Conservation (phyloP, 1,140 invertebrate genomes). For the Agrilus planipennis region DNA sequence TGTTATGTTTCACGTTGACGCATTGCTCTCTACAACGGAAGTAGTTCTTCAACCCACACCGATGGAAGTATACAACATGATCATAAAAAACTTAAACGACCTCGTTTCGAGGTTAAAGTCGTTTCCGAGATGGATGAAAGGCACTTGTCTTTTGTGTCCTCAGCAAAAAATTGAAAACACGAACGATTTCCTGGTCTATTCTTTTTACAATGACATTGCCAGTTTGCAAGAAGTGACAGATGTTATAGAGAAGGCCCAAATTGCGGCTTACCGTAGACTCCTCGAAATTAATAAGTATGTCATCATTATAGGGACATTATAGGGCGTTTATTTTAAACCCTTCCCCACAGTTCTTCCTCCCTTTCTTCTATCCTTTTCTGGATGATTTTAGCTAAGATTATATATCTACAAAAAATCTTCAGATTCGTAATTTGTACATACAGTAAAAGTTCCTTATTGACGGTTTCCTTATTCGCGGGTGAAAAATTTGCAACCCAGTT, state of each 20-base stretch:
- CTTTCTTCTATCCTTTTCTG: too few relatives aligned
- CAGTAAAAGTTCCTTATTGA: too few relatives aligned
- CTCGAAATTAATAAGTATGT: slow-evolving; percentile 6
- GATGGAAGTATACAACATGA: slow-evolving; percentile 63
- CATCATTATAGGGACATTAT: too few relatives aligned
- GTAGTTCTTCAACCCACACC: slow-evolving; percentile 59
- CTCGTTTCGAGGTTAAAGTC: slow-evolving; percentile 53
- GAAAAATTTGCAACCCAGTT: too few relatives aligned
- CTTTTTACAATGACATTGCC: slow-evolving; percentile 69
- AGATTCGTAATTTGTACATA: too few relatives aligned
- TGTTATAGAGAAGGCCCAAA: slow-evolving; percentile 50
- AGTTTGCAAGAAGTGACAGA: slow-evolving; percentile 53
- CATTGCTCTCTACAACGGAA: slow-evolving; percentile 56
- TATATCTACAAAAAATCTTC: too few relatives aligned
- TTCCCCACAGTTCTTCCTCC: too few relatives aligned
- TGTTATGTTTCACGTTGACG: slow-evolving; percentile 67
- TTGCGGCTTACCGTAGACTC: slow-evolving; percentile 41
- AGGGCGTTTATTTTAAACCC: too few relatives aligned
- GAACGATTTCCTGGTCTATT: slow-evolving; percentile 47
- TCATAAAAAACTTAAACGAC: slow-evolving; percentile 51
- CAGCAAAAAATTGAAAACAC: slow-evolving; percentile 41
- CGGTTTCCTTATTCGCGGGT: too few relatives aligned
- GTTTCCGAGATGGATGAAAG: slow-evolving; percentile 74
- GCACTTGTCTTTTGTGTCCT: slow-evolving; percentile 61
- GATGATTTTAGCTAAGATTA: too few relatives aligned